Evolutionary conservation across 2,797 vertebrate species (phyloP), one percentile per base, ranked within the genome.

Genomic region (Podarcis lilfordi): DNA sequence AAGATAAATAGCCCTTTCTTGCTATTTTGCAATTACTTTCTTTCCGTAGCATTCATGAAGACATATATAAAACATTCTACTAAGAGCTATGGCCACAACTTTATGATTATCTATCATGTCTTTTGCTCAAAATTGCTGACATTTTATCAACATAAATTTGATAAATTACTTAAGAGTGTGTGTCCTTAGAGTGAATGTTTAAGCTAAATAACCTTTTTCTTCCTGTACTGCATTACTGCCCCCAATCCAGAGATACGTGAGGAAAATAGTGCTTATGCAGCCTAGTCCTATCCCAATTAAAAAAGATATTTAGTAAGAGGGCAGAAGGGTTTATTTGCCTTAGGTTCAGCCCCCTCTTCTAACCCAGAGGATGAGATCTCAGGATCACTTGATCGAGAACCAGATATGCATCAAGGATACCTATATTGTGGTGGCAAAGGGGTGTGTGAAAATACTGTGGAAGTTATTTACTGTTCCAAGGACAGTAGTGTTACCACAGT

Each of bases 131-230:
- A 93, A 84, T 92, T 2, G 21, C 59, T 91, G 35, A 76, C 32
- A n/a, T 55, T 84, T 93, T 92, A 85, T 93, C 43, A 90, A 40
- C 32, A 27, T 91, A 80, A 88, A 71, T 88, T 89, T 92, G 85
- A 91, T 50, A 87, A 91, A 85, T 92, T 87, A 50, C 74, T 90
- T 94, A 15, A 13, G 78, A 88, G 8, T 29, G 0, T 84, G 9
- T 71, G 1, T 68, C 71, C 23, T 92, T 90, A 9, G 11, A 17
- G 29, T 89, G 69, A 89, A 37, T 15, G 6, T 55, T 83, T 64
- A 45, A 7, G 19, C 80, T 80, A 5, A 50, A 17, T 50, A 15
- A 1, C 43, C 77, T 17, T 27, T 80, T 21, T 82, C 78, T 43
- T 25, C 8, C 43, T 29, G 0, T 0, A 8, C 32, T 80, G 50